These are phyloP conservation scores for Phaethon lepturus DNA, from an alignment of 2,113 vertebrate genomes.

Conservation along the genomic window DNA sequence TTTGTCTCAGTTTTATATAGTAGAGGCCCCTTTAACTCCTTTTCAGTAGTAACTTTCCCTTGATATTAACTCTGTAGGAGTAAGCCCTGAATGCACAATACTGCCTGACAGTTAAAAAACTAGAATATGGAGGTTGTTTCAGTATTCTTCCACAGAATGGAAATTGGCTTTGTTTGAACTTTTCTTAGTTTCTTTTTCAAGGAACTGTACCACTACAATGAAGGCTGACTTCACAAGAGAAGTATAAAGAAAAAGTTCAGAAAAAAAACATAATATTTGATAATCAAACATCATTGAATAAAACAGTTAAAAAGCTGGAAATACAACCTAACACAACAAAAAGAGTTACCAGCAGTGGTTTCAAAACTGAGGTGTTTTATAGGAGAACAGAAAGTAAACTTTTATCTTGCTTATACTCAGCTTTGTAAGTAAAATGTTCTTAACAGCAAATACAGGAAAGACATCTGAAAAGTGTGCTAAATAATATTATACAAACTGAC, in stretches of 20 bases:
- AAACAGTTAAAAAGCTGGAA: not conserved
- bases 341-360: not conserved
- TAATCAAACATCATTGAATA: not conserved
- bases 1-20: not conserved
- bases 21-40: not conserved
- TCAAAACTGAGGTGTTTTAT: not conserved
- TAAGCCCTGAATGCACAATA: not conserved
- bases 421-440: not conserved
- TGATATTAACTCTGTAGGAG: not conserved
- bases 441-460: not conserved
- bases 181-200: not conserved
- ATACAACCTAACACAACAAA: not conserved
- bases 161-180: not conserved
- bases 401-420: not conserved
- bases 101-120: not conserved
- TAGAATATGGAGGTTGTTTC: not conserved
- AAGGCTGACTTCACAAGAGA: not conserved
- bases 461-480: not conserved
- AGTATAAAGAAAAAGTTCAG: not conserved
- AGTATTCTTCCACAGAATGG: not conserved
- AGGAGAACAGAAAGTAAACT: not conserved
- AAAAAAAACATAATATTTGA: not conserved
- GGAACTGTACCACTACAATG: not conserved
- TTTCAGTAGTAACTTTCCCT: not conserved
- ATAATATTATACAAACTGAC: not conserved